Evolutionary conservation across 1,140 invertebrate genomes (phyloP), one percentile per base, ranked within the genome.

Genomic region (Megalonaias nervosa): DNA sequence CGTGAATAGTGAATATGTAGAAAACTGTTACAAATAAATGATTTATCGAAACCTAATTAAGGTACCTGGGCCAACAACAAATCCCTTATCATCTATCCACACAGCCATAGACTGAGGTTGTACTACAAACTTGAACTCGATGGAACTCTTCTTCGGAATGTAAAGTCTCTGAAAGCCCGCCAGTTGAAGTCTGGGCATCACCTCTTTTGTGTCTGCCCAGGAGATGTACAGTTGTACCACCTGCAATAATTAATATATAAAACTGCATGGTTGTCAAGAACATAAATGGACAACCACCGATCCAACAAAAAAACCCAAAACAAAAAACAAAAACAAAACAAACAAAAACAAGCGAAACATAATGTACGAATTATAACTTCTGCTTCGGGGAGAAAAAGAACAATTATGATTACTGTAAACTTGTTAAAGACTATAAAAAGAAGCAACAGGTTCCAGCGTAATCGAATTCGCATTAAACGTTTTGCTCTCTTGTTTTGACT

Each of bases 151-250:
- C 11, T 73, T 31, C 26, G 62, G 65, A 2, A 88, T 74, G 57
- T 66, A 67, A 19, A 85, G 67, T 62, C 88, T 69, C 26, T 82
- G 61, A 56, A 89, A 88, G 4, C 79, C 84, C 23, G 84, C 88
- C 48, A 90, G 72, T 75, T 89, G 89, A 55, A 88, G n/a, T 14
- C 79, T 72, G 2, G 89, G 88, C 84, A 87, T 89, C 19, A 64
- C 75, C 61, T 84, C 81, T 59, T 80, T 84, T 11, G 82, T 62
- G 26, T 81, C 76, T n/a, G 71, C 38, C 88, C 88, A 89, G 12
- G 71, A 77, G 26, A 90, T 77, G 70, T 90, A 90, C 1, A 89
- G 74, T 76, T 90, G 89, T 14, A 86, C 77, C 1, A 90, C 85
- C 88, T 90, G 74, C 23, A 62, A 82, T 13, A 56, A 69, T 56